phyloP scores from a whole-genome alignment of 2,888 invertebrate species.

The Sesia apiformis region DNA sequence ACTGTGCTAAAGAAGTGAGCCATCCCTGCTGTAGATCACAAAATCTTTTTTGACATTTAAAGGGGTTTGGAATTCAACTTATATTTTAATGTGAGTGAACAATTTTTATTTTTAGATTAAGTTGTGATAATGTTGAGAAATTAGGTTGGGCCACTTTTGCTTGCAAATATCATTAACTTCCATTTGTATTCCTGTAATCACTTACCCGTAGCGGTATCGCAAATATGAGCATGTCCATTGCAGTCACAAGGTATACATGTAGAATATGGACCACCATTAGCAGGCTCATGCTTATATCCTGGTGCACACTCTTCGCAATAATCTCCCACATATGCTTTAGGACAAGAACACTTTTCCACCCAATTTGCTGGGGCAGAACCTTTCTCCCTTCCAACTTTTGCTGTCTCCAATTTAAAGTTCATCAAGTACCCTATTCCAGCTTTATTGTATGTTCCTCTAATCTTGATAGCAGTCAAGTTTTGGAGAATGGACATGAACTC shows the following conservation, averaged over 20 bases:
- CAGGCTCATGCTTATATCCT: slow-evolving; percentile 93
- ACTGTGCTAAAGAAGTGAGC: too few species aligned
- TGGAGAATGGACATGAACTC: slow-evolving; percentile 95
- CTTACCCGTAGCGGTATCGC: slow-evolving; percentile 93
- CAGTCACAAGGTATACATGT: slow-evolving; percentile 97
- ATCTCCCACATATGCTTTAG: slow-evolving; percentile 90
- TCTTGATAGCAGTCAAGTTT: slow-evolving; percentile 94
- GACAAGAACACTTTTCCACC: slow-evolving; percentile 96
- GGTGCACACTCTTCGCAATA: slow-evolving; percentile 98
- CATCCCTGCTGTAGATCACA: too few species aligned
- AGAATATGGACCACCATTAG: slow-evolving; percentile 94
- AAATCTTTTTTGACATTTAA: too few species aligned
- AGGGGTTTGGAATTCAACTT: not conserved
- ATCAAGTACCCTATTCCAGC: slow-evolving; percentile 92
- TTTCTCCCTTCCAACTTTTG: slow-evolving; percentile 84
- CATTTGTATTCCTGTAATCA: not conserved
- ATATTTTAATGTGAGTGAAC: too few species aligned
- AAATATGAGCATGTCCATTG: slow-evolving; percentile 95
- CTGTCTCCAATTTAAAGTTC: slow-evolving; percentile 91
- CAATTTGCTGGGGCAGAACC: slow-evolving; percentile 84
- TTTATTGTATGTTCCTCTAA: slow-evolving; percentile 91
- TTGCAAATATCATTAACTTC: too few species aligned
- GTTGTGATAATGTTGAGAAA: too few species aligned
- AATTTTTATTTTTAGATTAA: too few species aligned
- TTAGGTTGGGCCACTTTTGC: too few species aligned